Base-by-base conservation (phyloP, 2,888 invertebrate genomes). In the Ophion costatus region DNA sequence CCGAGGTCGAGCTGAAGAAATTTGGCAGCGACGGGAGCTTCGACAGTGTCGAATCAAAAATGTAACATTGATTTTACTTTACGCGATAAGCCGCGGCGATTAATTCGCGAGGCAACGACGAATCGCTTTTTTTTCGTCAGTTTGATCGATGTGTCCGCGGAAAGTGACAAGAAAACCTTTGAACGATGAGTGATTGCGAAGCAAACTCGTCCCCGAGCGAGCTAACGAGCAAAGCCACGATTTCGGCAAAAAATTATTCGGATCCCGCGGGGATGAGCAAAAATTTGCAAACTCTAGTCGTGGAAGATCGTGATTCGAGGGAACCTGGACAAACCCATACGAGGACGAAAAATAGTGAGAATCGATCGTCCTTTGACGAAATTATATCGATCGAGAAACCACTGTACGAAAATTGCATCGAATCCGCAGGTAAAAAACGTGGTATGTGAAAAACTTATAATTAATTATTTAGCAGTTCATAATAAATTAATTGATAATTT, bases 381-480 rank as follows among this genome's bases (percentile, higher is more conserved):
- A 20, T 33, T 5, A 20, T 3, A 10, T 6, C 17, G 33, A n/a
- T 10, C 33, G 20, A 70, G n/a, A 2, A 9, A 57, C 57, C 56
- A 33, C 33, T 33, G 17, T 71, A 38, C 9, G 61, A 61, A 51
- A 61, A 51, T 70, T 11, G 14, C 29, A 33, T 45, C 20, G 45
- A 24, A 17, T 10, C 70, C n/a, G 45, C 45, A 78, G 70, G 69
- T 78, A 61, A 11, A 63, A 63, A 63, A 63, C 9, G 9, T 7
- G 10, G 24, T 0, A 61, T 4, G 5, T 59, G 22, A 22, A 1
- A 10, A 2, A 22, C 17, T 59, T 9, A 22, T 59, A 59, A 57
- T 42, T 10, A 42, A 42, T 42, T 7, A 6, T 38, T 38, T 9
- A 38, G 7, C 1, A 6, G 9, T 38, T 38, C 7, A 5, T 38